These are phyloP conservation scores for Rafetus swinhoei DNA, from an alignment of 2,113 vertebrate species.

Conservation along the genomic window DNA sequence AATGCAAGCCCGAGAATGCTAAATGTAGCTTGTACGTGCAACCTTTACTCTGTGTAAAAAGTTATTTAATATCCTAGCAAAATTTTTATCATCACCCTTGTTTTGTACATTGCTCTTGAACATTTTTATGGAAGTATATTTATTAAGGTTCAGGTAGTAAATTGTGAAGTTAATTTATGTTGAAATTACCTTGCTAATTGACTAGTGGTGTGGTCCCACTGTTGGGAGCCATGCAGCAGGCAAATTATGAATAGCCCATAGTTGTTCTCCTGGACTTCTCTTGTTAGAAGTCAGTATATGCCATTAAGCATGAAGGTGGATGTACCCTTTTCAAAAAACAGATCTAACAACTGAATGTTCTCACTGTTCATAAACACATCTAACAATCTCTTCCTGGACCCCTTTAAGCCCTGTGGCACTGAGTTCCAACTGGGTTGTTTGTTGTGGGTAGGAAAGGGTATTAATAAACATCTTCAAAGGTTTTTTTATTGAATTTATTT, in stretches of 20 bases:
- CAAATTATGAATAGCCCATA: background rate
- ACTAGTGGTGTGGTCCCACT: background rate
- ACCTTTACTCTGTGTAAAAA: background rate
- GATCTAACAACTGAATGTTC: background rate
- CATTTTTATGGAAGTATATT: background rate
- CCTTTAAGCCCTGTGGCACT: background rate
- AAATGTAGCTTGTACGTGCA: background rate
- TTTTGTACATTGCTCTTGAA: background rate
- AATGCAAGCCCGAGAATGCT: background rate
- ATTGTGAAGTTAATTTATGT: background rate
- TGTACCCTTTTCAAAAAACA: background rate
- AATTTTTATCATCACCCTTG: background rate
- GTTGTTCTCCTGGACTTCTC: background rate
- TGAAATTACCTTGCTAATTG: slow-evolving; percentile 4
- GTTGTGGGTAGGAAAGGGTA: no score
- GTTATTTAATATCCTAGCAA: background rate
- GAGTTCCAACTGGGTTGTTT: background rate
- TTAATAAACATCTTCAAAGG: background rate
- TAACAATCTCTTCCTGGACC: background rate
- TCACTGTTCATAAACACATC: background rate
- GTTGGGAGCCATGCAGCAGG: background rate
- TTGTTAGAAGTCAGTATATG: background rate
- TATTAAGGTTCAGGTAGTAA: background rate
- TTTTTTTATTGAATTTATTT: background rate
- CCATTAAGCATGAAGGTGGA: background rate